These are phyloP conservation scores for Malurus splendens DNA, from an alignment of 2,797 vertebrate species.

Conservation along the genomic window DNA sequence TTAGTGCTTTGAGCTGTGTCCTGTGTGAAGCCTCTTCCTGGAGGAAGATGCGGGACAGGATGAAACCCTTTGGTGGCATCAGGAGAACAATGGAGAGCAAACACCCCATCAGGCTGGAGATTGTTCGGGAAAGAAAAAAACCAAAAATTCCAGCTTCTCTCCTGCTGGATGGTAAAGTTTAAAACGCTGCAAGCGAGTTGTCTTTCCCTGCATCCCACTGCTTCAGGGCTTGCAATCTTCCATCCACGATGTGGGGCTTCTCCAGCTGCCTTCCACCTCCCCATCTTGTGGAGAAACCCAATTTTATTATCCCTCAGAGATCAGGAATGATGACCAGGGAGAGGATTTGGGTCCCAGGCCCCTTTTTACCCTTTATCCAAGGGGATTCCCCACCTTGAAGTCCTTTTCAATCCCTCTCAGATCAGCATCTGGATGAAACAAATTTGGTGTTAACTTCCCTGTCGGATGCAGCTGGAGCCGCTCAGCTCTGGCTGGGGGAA, in stretches of 20 bases:
- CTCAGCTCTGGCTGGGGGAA: not conserved
- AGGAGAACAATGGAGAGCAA: not conserved
- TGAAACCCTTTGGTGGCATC: not conserved
- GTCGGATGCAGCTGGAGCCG: not conserved
- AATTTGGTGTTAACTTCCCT: not conserved
- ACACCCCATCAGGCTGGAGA: not conserved
- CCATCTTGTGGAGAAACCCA: rapidly evolving
- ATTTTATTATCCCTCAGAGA: not conserved
- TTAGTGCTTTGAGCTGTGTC: rapidly evolving
- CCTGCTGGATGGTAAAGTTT: not conserved
- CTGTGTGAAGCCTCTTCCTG: not conserved
- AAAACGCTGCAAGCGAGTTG: rapidly evolving
- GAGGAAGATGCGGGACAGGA: not conserved
- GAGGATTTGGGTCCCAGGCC: not conserved
- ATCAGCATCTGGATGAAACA: not conserved
- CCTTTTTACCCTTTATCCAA: not conserved
- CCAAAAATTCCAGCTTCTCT: not conserved
- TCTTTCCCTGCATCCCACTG: rapidly evolving
- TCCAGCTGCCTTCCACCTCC: not conserved
- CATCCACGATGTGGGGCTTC: not conserved
- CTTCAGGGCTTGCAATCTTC: not conserved
- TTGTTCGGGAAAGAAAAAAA: not conserved
- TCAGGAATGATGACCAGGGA: not conserved
- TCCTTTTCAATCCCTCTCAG: not conserved
- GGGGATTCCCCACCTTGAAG: not conserved